Base-by-base conservation (phyloP, 2,113 vertebrate genomes). In the Bos taurus region DNA sequence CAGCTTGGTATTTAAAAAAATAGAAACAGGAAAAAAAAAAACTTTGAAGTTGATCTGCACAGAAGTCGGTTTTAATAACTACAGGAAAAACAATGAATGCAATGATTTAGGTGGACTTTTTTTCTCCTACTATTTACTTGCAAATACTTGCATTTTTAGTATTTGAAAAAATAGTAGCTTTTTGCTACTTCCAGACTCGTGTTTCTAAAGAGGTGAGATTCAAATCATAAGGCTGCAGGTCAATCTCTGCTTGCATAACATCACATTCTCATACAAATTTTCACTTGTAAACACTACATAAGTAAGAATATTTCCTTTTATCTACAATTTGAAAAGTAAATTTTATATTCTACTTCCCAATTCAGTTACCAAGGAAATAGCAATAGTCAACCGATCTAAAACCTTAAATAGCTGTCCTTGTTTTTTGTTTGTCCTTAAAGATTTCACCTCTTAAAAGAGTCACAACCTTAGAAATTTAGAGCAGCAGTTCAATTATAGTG, bases 401-500 rank as follows among this genome's bases (percentile, higher is more conserved):
- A 95, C 82, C 59, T 91, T 64, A 96, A 94, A 91, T 74, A 96
- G 48, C 7, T 98, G 97, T 95, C 96, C 87, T 98, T 98, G 97
- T 94, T 98, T 97, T 97, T 91, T 97, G 93, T 98, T 97, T 98
- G 98, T 98, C 98, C 98, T 99, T 98, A 98, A 98, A 98, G 92
- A 98, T 98, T 98, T 99, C 98, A 99, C 98, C 98, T 98, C 96
- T 90, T 96, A 98, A 43, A 43, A 97, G 94, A 98, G 97, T 96
- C 94, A 97, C 86, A 97, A 96, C 94, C 98, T 97, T 81, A 95
- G 94, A 98, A 98, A 97, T 97, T 67, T 97, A 83, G 59, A 97
- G 97, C 96, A 85, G 98, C 97, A 98, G 96, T 97, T 98, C 98
- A 98, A 98, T 99, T 98, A 99, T 95, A 97, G 98, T 98, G 98